Base-by-base conservation (phyloP, 2,888 invertebrate genomes). In the Myopa tessellatipennis region DNA sequence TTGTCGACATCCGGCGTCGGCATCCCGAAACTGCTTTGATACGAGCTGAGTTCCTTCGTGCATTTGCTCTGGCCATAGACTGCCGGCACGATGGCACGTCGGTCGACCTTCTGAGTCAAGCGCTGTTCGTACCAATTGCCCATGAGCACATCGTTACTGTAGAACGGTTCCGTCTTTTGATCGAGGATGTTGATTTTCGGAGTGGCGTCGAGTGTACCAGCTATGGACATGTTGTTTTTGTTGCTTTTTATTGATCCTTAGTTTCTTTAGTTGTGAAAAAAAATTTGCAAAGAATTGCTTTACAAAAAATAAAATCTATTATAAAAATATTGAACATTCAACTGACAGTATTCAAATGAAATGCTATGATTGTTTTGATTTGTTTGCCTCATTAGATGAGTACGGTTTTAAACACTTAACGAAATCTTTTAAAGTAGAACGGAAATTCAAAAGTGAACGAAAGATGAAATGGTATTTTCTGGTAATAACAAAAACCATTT, bases 91-190 rank as follows among this genome's bases (percentile, higher is more conserved):
- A 82, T 80, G 16, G 82, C 82, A 1, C 78, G 79, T 7, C 40
- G n/a, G 69, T 82, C 81, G n/a, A 58, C 74, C 45, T 77, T 50
- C 36, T 74, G 61, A 6, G 71, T 40, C 67, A 81, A 75, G 68
- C 85, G 82, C 45, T 85, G 80, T 34, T 84, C 83, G 55, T 81
- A 83, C 85, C 85, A 85, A 63, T 85, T 84, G 1, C 85, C 85
- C 16, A 85, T 76, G 0, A 84, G 77, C 0, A 82, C 82, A 0
- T 78, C 75, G 34, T 81, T 81, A 8, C 80, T 77, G 67, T 82
- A 84, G 1, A 26, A 3, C 36, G 40, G 63, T 8, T 26, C 34
- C 12, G 18, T n/a, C 8, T 52, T 58, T 50, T 4, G 34, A 8
- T 65, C 58, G 6, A n/a, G 12, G n/a, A n/a, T n/a, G 58, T n/a